phyloP scores from a whole-genome alignment of 2,888 invertebrate species.

The Steinernema carpocapsae region DNA sequence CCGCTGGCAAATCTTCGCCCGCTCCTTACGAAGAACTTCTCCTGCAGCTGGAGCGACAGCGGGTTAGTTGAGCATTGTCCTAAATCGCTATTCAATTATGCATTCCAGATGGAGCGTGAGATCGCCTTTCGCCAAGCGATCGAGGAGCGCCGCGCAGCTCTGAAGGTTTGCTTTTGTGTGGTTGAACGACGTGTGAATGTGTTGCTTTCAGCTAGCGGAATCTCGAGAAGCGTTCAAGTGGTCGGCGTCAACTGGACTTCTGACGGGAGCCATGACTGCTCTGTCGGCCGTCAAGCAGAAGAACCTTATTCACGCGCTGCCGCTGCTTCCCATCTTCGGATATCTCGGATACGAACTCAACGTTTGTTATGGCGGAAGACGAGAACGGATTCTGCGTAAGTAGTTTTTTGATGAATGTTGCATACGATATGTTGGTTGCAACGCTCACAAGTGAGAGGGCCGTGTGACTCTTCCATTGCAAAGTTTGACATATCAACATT shows the following conservation, averaged over 20 bases:
- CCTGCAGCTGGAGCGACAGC: conserved; percentile 26
- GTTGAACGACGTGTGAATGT: neutral
- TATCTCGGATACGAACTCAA: conserved; percentile 39
- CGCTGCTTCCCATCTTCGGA: conserved; percentile 36
- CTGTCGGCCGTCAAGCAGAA: conserved; percentile 40
- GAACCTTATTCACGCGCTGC: conserved; percentile 40
- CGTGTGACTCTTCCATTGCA: too few relatives aligned
- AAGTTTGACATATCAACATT: too few relatives aligned
- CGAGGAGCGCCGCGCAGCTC: conserved; percentile 42
- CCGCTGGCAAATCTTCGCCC: neutral
- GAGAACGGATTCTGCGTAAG: conserved; percentile 39
- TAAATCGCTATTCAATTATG: neutral
- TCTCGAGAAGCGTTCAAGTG: conserved; percentile 42
- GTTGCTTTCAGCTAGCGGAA: conserved; percentile 40
- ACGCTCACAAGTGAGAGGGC: too few relatives aligned
- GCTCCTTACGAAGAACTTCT: conserved; percentile 35
- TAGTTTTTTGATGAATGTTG: neutral
- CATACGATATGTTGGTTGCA: too few relatives aligned
- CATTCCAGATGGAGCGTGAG: conserved; percentile 40
- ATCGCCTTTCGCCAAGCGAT: conserved; percentile 44
- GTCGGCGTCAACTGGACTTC: conserved; percentile 40
- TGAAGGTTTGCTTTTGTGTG: conserved; percentile 30
- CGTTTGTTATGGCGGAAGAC: conserved; percentile 39
- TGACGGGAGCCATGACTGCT: conserved; percentile 18
- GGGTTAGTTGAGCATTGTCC: conserved; percentile 18